These are phyloP conservation scores for Esox lucius DNA, from an alignment of 2,797 vertebrate species.

Conservation along the genomic window DNA sequence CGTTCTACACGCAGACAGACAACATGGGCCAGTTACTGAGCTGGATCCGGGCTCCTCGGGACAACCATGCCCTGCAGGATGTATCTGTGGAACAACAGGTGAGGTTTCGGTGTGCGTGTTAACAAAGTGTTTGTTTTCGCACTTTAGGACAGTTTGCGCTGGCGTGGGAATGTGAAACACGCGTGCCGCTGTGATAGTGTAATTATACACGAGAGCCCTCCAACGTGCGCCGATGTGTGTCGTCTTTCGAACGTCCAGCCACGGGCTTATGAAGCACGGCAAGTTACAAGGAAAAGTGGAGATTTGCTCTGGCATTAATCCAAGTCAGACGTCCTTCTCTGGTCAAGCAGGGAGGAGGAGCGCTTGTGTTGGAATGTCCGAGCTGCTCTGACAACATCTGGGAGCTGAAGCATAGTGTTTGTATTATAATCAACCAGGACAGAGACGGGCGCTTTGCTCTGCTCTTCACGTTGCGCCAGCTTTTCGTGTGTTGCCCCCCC, in stretches of 20 bases:
- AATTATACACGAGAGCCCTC: background rate
- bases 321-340: conserved; percentile 36
- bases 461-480: background rate
- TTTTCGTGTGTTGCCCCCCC: background rate
- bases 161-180: conserved; percentile 10
- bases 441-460: background rate
- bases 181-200: conserved; percentile 1
- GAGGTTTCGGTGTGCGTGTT: background rate
- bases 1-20: conserved; percentile 14
- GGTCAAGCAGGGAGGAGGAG: conserved; percentile 10
- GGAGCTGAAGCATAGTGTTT: background rate
- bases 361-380: conserved; percentile 56
- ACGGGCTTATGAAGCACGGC: conserved; percentile 35
- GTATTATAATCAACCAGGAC: background rate
- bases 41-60: conserved; percentile 70
- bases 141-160: background rate
- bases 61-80: conserved; percentile 62
- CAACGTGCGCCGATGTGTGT: conserved; percentile 19
- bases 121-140: background rate
- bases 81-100: conserved; percentile 77
- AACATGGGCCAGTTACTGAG: conserved; percentile 74
- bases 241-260: conserved; percentile 24
- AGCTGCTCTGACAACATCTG: conserved; percentile 38
- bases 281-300: conserved; percentile 37
- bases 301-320: conserved; percentile 39